phyloP scores from a whole-genome alignment of 1,140 invertebrate genomes.

The Stegodyphus mimosarum region DNA sequence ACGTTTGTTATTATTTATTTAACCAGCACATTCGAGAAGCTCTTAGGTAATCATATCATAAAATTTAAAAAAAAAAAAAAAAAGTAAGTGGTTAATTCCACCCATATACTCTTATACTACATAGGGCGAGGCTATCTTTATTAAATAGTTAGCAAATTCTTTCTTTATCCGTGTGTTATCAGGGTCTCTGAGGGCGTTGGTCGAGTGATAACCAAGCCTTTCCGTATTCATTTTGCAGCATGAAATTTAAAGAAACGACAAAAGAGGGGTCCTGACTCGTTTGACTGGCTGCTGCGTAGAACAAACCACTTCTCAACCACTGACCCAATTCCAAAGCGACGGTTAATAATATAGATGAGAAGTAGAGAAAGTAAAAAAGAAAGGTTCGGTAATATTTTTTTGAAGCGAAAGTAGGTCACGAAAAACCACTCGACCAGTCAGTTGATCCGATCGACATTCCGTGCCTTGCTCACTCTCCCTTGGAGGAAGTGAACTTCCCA shows the following conservation, averaged over 20 bases:
- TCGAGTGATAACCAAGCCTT: background rate
- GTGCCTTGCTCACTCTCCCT: slow-evolving; percentile 1
- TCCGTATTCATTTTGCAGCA: background rate
- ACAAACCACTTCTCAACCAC: slow-evolving; percentile 30
- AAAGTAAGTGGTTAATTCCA: too few relatives aligned
- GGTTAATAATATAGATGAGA: slow-evolving; percentile 19
- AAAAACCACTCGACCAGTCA: slow-evolving; percentile 42
- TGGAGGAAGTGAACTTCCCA: slow-evolving; percentile 19
- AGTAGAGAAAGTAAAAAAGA: slow-evolving; percentile 13
- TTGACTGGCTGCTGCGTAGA: slow-evolving; percentile 4
- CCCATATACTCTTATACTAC: too few relatives aligned
- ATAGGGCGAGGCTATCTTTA: background rate
- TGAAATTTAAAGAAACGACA: background rate
- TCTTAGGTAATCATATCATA: too few relatives aligned
- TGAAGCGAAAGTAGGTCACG: slow-evolving; percentile 33
- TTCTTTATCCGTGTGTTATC: background rate
- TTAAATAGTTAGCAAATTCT: background rate
- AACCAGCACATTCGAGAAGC: too few relatives aligned
- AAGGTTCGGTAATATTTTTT: background rate
- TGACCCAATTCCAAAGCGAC: slow-evolving; percentile 30
- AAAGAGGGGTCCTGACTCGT: background rate
- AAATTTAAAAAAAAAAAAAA: too few relatives aligned
- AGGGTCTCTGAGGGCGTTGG: slow-evolving; percentile 8
- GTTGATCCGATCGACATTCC: slow-evolving; percentile 19
- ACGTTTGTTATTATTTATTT: too few relatives aligned